phyloP scores from a whole-genome alignment of 2,797 vertebrate genomes.

The Poeciliopsis infans region DNA sequence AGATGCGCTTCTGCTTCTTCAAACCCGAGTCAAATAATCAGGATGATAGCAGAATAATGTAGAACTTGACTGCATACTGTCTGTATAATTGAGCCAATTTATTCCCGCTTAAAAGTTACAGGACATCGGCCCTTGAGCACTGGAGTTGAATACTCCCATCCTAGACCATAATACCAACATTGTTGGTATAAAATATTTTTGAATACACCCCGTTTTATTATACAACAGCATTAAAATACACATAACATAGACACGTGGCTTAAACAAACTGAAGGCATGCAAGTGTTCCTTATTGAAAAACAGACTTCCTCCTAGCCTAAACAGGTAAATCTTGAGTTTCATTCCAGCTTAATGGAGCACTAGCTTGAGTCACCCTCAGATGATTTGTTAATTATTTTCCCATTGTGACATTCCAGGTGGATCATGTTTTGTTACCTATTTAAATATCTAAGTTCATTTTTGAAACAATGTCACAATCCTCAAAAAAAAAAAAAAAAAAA shows the following conservation, averaged over 20 bases:
- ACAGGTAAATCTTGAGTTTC: slow-evolving; percentile 49
- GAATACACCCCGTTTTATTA: too few relatives aligned
- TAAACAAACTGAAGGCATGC: background rate
- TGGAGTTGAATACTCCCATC: slow-evolving; percentile 19
- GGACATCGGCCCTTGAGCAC: too few relatives aligned
- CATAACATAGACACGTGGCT: slow-evolving; percentile 12
- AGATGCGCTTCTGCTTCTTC: too few relatives aligned
- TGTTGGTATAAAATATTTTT: background rate
- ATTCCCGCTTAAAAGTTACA: too few relatives aligned
- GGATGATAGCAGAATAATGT: too few relatives aligned
- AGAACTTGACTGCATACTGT: too few relatives aligned
- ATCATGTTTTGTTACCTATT: background rate
- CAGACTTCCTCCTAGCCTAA: slow-evolving; percentile 14
- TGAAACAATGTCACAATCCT: background rate
- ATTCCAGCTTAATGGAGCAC: slow-evolving; percentile 27
- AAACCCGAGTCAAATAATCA: too few relatives aligned
- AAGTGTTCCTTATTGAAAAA: slow-evolving; percentile 12
- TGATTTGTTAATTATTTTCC: slow-evolving; percentile 22
- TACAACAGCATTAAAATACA: background rate
- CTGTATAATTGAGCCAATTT: too few relatives aligned
- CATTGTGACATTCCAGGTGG: slow-evolving; percentile 1
- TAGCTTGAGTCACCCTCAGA: slow-evolving; percentile 29
- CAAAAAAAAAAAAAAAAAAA: too few relatives aligned
- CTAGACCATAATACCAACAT: slow-evolving; percentile 62
- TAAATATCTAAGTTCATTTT: slow-evolving; percentile 1